Conservation (phyloP, 2,797 vertebrate genomes). For the Mus minutoides region DNA sequence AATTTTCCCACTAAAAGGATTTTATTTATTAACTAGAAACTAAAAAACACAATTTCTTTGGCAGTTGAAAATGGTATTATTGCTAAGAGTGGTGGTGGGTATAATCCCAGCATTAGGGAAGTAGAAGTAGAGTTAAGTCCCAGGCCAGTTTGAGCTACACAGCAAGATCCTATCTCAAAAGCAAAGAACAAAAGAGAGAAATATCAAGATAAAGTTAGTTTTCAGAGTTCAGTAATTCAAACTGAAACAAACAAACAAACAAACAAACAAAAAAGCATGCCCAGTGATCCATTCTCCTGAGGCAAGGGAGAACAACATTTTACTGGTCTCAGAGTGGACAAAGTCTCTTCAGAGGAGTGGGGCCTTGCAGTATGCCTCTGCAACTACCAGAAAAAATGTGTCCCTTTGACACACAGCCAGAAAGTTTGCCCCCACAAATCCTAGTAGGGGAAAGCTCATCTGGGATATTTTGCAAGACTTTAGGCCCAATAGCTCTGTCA, state of each 20-base stretch:
- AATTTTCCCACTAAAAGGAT: constrained; percentile 15
- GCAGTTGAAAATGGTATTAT: neutral
- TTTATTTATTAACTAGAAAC: neutral
- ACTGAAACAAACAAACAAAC: neutral
- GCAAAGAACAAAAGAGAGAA: neutral
- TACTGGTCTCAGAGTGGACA: neutral
- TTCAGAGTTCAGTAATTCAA: constrained; percentile 7
- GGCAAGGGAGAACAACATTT: neutral
- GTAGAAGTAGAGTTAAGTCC: neutral
- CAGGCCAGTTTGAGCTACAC: neutral
- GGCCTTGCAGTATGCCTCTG: neutral
- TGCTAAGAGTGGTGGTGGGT: neutral
- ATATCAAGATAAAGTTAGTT: neutral
- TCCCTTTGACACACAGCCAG: neutral
- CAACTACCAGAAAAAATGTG: neutral
- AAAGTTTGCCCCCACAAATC: neutral
- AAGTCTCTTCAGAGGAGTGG: neutral
- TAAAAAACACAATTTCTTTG: neutral
- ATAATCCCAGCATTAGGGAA: neutral
- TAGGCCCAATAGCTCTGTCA: neutral
- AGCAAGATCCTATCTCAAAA: neutral
- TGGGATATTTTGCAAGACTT: neutral
- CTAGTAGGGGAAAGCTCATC: neutral
- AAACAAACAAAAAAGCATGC: neutral
- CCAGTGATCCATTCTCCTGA: neutral